Base-by-base conservation (phyloP, 1,140 invertebrate species). In the Lepidurus arcticus region DNA sequence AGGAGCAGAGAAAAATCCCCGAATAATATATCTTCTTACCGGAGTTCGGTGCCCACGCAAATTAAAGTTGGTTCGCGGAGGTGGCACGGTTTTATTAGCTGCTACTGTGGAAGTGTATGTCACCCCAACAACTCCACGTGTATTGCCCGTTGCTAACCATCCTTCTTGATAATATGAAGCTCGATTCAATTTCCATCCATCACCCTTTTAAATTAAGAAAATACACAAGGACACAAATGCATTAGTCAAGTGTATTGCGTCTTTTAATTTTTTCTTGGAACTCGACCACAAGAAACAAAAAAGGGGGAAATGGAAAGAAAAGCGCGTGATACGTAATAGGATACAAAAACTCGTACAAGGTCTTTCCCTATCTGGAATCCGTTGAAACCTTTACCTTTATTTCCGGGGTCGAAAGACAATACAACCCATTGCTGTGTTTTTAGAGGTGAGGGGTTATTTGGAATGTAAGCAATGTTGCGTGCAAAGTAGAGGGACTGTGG, bases 151-250 rank as follows among this genome's bases (percentile, higher is more conserved):
- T 74, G 96, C 95, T 83, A 98, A 86, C 97, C 97, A 98, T n/a
- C 96, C 97, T 86, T 98, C 96, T 87, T 97, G 94, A 84, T 98
- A 98, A 85, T 98, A 98, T 88, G 96, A 96, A 81, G 93, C 92
- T 80, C 95, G 90, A 86, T 97, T 97, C 80, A 98, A 86, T 86
- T 97, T 97, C 95, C 93, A 94, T 82, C 92, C 92, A 85, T 94
- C 92, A 84, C 94, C 92, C 93, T 94, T 85, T n/a, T 42, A 85
- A 86, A 26, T 77, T 80, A 80, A 65, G 9, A 21, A 13, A 65
- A 65, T n/a, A n/a, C 16, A 65, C 21, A 65, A 65, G 8, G 53
- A 65, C 21, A 34, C 21, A 16, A 21, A 65, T 65, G 16, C 53
- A 65, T 65, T 65, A 65, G 53, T 65, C 53, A 65, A 21, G 8